Percentiles rank a stretch among this genome's conserved stretches.
phyloP scores from a whole-genome alignment of 2,797 vertebrate species.

The Eospalax fontanierii region DNA sequence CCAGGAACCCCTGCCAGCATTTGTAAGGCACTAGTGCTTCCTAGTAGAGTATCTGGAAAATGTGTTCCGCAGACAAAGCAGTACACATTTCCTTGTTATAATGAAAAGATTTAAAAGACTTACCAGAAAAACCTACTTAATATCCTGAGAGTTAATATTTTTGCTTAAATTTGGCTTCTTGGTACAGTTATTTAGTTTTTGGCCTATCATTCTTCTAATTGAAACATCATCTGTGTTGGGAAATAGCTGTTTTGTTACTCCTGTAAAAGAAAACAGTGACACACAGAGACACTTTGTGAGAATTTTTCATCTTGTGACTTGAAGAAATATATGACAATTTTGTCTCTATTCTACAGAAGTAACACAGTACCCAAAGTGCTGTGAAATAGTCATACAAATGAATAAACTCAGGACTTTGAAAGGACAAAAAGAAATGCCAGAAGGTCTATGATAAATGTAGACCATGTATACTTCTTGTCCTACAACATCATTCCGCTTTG shows the following conservation, averaged over 20 bases:
- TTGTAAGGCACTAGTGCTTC: not conserved
- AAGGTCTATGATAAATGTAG: not conserved
- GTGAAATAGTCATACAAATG: constrained; percentile 20
- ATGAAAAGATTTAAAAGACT: constrained; percentile 70
- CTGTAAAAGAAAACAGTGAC: constrained; percentile 82
- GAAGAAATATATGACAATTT: constrained; percentile 59
- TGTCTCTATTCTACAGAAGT: constrained; percentile 47
- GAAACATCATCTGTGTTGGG: constrained; percentile 90
- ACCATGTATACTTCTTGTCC: not conserved
- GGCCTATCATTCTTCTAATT: constrained; percentile 91
- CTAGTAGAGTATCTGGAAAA: not conserved
- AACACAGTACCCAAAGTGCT: not conserved
- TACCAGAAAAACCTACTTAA: constrained; percentile 88
- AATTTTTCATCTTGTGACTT: constrained; percentile 24
- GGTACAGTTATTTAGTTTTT: constrained; percentile 91
- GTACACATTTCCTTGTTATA: not conserved
- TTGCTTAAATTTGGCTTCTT: constrained; percentile 90
- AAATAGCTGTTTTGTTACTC: constrained; percentile 90
- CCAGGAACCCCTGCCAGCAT: not conserved
- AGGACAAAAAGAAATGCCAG: not conserved
- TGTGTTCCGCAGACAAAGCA: not conserved
- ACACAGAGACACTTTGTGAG: not conserved
- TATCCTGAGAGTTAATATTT: constrained; percentile 88
- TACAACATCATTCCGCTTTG: not conserved
- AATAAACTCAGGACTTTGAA: not conserved